Conservation (phyloP, 2,888 invertebrate genomes). For the Dolomedes plantarius region DNA sequence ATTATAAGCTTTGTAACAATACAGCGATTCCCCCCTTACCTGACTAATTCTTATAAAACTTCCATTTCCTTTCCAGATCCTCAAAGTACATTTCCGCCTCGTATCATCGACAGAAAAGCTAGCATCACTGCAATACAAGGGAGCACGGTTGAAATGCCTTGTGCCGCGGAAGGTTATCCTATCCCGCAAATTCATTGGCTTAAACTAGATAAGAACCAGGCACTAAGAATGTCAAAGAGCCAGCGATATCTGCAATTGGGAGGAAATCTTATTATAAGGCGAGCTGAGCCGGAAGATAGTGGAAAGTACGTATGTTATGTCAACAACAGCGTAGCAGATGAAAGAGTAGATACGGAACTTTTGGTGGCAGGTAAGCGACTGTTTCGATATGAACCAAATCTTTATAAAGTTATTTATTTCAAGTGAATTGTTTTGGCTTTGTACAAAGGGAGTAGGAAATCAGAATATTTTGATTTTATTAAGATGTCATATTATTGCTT, state of each 20-base stretch:
- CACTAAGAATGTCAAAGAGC: slow-evolving; percentile 35
- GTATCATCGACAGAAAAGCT: slow-evolving; percentile 70
- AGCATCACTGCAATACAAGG: slow-evolving; percentile 73
- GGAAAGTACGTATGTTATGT: slow-evolving; percentile 77
- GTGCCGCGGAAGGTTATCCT: slow-evolving; percentile 85
- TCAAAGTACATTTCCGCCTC: slow-evolving; percentile 71
- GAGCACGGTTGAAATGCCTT: slow-evolving; percentile 81
- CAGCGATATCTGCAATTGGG: slow-evolving; percentile 74
- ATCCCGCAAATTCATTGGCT: slow-evolving; percentile 84
- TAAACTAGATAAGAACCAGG: slow-evolving; percentile 53
- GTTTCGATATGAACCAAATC: neutral
- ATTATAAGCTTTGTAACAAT: no score
- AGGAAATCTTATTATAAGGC: slow-evolving; percentile 76
- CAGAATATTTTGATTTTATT: no score
- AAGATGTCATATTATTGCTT: no score
- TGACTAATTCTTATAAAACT: no score
- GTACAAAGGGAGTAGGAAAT: no score
- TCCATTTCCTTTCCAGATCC: slow-evolving; percentile 57
- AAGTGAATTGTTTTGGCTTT: no score
- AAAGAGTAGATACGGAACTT: slow-evolving; percentile 75
- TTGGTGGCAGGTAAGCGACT: slow-evolving; percentile 75
- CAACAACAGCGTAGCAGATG: slow-evolving; percentile 76
- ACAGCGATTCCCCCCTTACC: no score
- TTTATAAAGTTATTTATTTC: no score
- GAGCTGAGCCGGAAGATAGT: slow-evolving; percentile 75